phyloP scores from a whole-genome alignment of 2,797 vertebrate genomes.

The Schizopygopsis malacanthus region DNA sequence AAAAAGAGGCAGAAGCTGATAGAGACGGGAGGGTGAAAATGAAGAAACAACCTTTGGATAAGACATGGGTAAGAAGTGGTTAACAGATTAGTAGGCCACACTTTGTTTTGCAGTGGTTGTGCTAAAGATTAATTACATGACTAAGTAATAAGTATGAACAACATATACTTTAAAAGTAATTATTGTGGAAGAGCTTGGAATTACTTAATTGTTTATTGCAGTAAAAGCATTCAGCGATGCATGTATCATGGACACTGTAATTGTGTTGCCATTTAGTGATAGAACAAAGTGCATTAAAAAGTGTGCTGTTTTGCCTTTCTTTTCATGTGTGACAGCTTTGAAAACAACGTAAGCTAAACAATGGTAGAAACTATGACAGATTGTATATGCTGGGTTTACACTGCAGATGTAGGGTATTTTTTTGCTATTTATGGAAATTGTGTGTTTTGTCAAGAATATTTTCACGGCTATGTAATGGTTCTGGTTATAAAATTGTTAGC shows the following conservation, averaged over 20 bases:
- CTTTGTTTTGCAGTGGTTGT: neutral
- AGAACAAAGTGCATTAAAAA: neutral
- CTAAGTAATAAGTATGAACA: neutral
- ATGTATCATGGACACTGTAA: neutral
- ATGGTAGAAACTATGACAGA: neutral
- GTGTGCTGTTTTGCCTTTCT: neutral
- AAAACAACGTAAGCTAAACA: neutral
- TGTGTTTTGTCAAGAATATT: constrained; percentile 8
- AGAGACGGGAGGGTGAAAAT: neutral
- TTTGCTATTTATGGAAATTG: constrained; percentile 14
- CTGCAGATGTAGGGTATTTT: neutral
- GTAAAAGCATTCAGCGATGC: neutral
- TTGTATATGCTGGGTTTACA: neutral
- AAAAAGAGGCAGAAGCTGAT: constrained; percentile 13
- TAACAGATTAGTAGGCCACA: constrained; percentile 18
- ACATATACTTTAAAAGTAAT: neutral
- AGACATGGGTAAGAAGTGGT: neutral
- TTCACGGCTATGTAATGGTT: constrained; percentile 21
- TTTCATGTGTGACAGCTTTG: neutral
- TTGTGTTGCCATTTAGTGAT: neutral
- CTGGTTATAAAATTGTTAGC: constrained; percentile 1
- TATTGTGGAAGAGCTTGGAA: neutral
- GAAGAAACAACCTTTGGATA: neutral
- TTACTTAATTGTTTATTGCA: neutral
- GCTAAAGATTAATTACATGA: neutral